phyloP scores from a whole-genome alignment of 2,797 vertebrate genomes.

The Xenopus petersii region DNA sequence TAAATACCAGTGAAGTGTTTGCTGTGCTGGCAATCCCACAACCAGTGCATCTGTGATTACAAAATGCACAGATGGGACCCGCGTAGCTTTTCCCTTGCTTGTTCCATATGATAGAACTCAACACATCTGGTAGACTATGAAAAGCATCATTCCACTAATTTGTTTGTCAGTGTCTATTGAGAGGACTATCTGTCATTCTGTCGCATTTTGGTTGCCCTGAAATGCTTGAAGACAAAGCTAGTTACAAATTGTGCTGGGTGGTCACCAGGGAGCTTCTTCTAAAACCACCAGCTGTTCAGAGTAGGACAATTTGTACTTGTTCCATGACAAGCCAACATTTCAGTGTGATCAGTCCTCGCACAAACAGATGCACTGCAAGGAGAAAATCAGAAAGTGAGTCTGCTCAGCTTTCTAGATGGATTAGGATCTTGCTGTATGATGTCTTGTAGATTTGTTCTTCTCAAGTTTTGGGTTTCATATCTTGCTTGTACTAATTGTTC shows the following conservation, averaged over 20 bases:
- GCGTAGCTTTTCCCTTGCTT: constrained; percentile 84
- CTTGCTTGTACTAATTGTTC: too few relatives aligned
- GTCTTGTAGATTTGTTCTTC: too few relatives aligned
- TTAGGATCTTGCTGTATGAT: too few relatives aligned
- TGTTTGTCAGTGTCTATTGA: constrained; percentile 99
- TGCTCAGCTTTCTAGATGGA: too few relatives aligned
- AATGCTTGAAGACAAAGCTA: constrained; percentile 90
- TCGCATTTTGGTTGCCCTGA: constrained; percentile 81
- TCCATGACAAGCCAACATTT: constrained; percentile 55
- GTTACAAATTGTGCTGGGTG: constrained; percentile 79
- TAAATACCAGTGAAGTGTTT: constrained; percentile 70
- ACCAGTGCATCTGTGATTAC: constrained; percentile 70
- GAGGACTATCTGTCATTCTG: constrained; percentile 97
- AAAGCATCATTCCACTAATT: constrained; percentile 99
- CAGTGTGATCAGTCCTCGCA: constrained; percentile 54
- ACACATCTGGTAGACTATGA: constrained; percentile 93
- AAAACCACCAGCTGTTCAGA: constrained; percentile 72
- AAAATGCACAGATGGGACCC: constrained; percentile 88
- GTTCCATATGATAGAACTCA: constrained; percentile 90
- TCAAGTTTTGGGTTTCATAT: too few relatives aligned
- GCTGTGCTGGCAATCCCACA: constrained; percentile 70
- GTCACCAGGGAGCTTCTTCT: constrained; percentile 72
- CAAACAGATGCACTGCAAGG: constrained; percentile 33
- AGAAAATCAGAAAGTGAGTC: constrained; percentile 7
- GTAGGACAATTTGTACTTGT: constrained; percentile 52